Evolutionary conservation across 2,113 vertebrate genomes (phyloP), one percentile per base, ranked within the genome.

Genomic region (Hemibagrus wyckioides): DNA sequence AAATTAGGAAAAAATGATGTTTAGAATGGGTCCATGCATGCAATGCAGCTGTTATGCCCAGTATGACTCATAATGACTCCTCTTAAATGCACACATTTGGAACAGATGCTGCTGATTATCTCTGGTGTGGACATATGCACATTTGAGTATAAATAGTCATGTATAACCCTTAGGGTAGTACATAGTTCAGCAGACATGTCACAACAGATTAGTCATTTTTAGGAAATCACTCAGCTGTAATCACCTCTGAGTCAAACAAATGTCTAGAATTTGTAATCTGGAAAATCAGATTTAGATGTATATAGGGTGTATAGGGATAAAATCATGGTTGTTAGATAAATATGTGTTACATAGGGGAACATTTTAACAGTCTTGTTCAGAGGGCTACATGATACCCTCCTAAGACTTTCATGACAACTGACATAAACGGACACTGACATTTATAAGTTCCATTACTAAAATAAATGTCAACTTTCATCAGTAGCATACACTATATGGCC

Each of bases 81-180:
- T 84, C 75, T 87, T 41, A 80, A 67, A 75, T 65, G 86, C 80
- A 89, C 61, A 75, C 33, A 84, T 59, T 92, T 89, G 76, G 67
- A 88, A 90, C 93, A 94, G 91, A 92, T 94, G 93, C 86, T 89
- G 67, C 57, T 84, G 92, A 95, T 94, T 88, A 91, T 71, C 88
- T 88, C 86, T 88, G 92, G 90, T 93, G 91, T 89, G 79, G 86
- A 88, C 88, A 90, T 89, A 39, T 19, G 30, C 88, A 89, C 83
- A 83, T 90, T 89, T 91, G n/a, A 61, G 89, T 89, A 88, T 89
- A 77, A 69, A 90, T 79, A 85, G 80, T 76, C 86, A 88, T 85
- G 91, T 82, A 44, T 15, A 54, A 25, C 85, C 80, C 23, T 15
- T 13, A 88, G 90, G 80, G 88, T 81, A 88, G 90, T 91, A 90